A percentile compares a stretch with the other conserved stretches of the same genome.
Conservation (phyloP, 2,888 invertebrate species). For the Macrophya alboannulata region DNA sequence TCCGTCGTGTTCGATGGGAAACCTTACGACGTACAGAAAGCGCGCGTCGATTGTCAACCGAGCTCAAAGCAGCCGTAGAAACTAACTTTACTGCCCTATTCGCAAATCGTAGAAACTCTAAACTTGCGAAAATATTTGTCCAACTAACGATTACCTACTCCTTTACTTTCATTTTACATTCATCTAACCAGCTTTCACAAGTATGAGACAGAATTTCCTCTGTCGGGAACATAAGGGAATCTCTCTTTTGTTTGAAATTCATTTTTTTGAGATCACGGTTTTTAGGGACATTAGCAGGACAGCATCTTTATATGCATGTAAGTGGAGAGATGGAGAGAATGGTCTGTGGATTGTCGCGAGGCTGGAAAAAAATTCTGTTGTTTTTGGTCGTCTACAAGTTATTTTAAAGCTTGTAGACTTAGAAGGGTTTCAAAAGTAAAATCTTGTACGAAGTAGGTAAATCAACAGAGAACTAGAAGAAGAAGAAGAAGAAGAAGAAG, state of each 20-base stretch:
- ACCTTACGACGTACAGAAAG: slow-evolving; percentile 24
- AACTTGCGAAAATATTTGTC: slow-evolving; percentile 18
- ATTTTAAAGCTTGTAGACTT: not conserved
- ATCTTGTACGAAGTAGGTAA: slow-evolving; percentile 10
- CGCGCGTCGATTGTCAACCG: slow-evolving; percentile 50
- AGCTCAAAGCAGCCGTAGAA: slow-evolving; percentile 38
- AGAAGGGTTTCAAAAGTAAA: not conserved
- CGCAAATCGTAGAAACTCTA: slow-evolving; percentile 45
- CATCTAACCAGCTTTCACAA: not conserved
- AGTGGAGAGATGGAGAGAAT: not conserved
- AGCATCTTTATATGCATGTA: not conserved
- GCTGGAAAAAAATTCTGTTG: not conserved
- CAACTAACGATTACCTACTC: not conserved
- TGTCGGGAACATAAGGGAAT: not conserved
- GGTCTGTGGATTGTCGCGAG: not conserved
- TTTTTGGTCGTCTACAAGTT: not conserved
- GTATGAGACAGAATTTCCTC: not conserved
- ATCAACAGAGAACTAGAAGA: slow-evolving; percentile 5
- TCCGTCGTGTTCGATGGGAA: slow-evolving; percentile 16
- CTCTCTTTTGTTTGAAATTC: not conserved
- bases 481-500: not conserved
- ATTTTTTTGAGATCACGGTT: not conserved
- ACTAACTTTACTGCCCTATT: slow-evolving; percentile 14
- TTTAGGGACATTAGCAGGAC: not conserved
- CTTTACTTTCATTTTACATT: not conserved